Evolutionary conservation across 2,113 vertebrate species (phyloP).

Genomic region (Pachypanchax playfairii): DNA sequence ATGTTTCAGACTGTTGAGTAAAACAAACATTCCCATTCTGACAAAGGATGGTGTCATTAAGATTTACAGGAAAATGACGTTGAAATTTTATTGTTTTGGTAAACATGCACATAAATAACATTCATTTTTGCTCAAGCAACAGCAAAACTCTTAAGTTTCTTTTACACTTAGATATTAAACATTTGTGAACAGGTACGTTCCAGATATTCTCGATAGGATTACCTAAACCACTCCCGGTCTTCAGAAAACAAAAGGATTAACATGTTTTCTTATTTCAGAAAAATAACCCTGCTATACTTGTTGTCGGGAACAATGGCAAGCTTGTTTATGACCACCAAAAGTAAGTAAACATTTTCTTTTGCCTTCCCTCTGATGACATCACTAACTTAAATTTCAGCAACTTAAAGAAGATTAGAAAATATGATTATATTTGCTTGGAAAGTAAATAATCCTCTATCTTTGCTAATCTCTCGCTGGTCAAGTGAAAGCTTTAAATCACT

Average conservation of each 20-base stretch:
- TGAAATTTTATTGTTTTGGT: no score
- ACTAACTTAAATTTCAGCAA: slow-evolving; percentile 57
- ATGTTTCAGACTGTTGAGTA: no score
- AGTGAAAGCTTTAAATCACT: slow-evolving; percentile 77
- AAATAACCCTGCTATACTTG: slow-evolving; percentile 92
- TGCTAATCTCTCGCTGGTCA: slow-evolving; percentile 64
- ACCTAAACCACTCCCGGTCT: slow-evolving; percentile 14
- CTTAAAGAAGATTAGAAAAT: slow-evolving; percentile 79
- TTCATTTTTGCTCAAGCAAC: not conserved
- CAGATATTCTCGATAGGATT: slow-evolving; percentile 35
- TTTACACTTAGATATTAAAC: not conserved
- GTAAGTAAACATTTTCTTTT: slow-evolving; percentile 85
- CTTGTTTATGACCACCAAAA: slow-evolving; percentile 95
- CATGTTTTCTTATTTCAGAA: slow-evolving; percentile 80
- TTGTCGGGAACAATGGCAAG: slow-evolving; percentile 94
- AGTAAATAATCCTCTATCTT: slow-evolving; percentile 76
- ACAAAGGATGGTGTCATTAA: no score
- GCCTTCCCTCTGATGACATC: slow-evolving; percentile 37
- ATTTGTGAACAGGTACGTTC: slow-evolving; percentile 29
- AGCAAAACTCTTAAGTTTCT: not conserved
- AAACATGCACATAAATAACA: no score
- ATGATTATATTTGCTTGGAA: slow-evolving; percentile 77
- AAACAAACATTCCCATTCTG: no score
- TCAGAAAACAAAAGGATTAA: slow-evolving; percentile 46
- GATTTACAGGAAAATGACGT: no score